A percentile compares a stretch with the other conserved stretches of the same genome.
Evolutionary conservation across 2,797 vertebrate species (phyloP).

Genomic region (Odontamblyopus lacepedii): DNA sequence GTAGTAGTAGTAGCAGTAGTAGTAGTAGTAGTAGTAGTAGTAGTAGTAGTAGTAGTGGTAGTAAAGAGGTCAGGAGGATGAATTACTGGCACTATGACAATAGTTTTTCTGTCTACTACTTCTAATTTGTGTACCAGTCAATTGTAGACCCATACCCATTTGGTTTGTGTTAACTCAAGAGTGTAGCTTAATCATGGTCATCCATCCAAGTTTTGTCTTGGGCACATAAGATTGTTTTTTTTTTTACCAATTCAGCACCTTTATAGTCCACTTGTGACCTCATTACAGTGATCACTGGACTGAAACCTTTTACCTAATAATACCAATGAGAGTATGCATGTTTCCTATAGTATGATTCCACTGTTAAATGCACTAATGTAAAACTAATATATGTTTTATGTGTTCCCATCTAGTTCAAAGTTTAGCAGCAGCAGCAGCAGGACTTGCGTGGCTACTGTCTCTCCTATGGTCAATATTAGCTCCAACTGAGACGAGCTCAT

Average conservation of each 20-base stretch:
- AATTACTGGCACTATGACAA: neutral
- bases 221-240: neutral
- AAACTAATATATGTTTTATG: neutral
- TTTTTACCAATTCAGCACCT: neutral
- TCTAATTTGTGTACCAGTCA: neutral
- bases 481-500: neutral
- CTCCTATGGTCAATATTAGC: constrained; percentile 11
- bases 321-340: neutral
- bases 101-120: neutral
- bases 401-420: neutral
- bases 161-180: neutral
- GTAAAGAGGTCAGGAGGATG: neutral
- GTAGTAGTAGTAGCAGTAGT: no score
- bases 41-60: no score
- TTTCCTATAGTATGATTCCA: constrained; percentile 4
- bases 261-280: neutral
- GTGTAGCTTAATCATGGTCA: neutral
- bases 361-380: neutral
- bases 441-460: neutral
- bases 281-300: neutral
- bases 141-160: neutral
- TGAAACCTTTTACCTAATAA: neutral
- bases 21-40: no score
- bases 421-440: neutral
- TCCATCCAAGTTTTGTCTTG: neutral